These are phyloP conservation scores for Taxidea taxus DNA, from an alignment of 2,113 vertebrate genomes.

Conservation along the genomic window DNA sequence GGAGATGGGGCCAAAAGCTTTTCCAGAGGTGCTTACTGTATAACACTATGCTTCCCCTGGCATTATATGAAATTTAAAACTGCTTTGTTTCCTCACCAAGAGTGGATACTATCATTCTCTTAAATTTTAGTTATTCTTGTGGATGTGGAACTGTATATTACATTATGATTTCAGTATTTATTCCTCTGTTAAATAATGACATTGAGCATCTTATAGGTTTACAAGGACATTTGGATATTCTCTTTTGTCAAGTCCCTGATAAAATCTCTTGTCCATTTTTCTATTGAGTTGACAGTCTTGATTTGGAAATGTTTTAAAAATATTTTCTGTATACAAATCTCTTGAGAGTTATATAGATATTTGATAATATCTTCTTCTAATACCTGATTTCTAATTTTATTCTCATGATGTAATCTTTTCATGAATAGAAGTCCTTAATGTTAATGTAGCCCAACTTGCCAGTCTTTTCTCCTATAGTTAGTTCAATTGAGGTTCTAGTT, in stretches of 20 bases:
- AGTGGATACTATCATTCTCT: background rate
- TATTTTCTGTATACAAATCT: background rate
- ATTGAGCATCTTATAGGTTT: background rate
- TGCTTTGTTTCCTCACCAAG: background rate
- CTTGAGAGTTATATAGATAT: background rate
- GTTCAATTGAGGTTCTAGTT: background rate
- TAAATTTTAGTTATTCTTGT: background rate
- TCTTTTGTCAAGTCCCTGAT: background rate
- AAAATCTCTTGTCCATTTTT: background rate
- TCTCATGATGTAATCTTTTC: background rate
- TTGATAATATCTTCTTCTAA: background rate
- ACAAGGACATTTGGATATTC: background rate
- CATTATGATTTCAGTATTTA: background rate
- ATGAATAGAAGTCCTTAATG: background rate
- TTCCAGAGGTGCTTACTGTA: background rate
- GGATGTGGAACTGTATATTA: background rate
- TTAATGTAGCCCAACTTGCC: background rate
- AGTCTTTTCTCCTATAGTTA: background rate
- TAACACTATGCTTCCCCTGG: background rate
- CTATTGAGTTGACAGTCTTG: background rate
- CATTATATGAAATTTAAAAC: background rate
- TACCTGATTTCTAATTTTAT: background rate
- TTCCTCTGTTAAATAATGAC: background rate
- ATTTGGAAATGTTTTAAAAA: conserved; percentile 7
- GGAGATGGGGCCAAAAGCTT: background rate